Percentiles rank a stretch among this genome's conserved stretches.
Evolutionary conservation across 2,888 invertebrate genomes (phyloP).

Genomic region (Diaperis boleti): DNA sequence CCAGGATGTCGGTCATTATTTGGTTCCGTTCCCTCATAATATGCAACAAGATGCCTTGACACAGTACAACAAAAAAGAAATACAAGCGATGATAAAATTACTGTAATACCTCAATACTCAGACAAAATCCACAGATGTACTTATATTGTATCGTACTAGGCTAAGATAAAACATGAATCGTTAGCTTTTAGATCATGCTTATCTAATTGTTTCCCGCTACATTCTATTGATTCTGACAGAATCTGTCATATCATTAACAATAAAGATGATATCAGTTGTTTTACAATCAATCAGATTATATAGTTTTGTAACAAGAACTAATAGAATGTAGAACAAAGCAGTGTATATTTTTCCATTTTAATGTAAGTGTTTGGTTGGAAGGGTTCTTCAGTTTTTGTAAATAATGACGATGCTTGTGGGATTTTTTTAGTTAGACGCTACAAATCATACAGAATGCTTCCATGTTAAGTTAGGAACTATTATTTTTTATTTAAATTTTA

Average conservation of each 20-base stretch:
- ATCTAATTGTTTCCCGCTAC: constrained; percentile 49
- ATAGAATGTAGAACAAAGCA: constrained; percentile 46
- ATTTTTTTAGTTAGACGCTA: constrained; percentile 58
- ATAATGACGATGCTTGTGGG: constrained; percentile 60
- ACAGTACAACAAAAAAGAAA: constrained; percentile 66
- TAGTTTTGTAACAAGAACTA: constrained; percentile 37
- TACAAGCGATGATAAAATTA: constrained; percentile 61
- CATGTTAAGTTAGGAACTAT: constrained; percentile 60
- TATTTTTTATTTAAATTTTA: constrained; percentile 64
- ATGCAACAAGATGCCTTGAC: constrained; percentile 67
- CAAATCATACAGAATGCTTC: constrained; percentile 62
- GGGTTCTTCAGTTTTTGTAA: constrained; percentile 57
- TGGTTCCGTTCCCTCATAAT: constrained; percentile 56
- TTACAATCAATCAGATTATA: constrained; percentile 33
- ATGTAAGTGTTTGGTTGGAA: constrained; percentile 54
- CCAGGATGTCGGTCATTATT: constrained; percentile 52
- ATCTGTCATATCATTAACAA: constrained; percentile 24
- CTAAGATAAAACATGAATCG: constrained; percentile 60
- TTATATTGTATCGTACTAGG: constrained; percentile 67
- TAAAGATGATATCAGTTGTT: constrained; percentile 32
- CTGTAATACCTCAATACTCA: constrained; percentile 67
- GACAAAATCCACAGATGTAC: constrained; percentile 66
- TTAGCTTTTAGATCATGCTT: constrained; percentile 61
- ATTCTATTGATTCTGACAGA: constrained; percentile 50
- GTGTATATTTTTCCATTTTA: constrained; percentile 49